phyloP scores from a whole-genome alignment of 1,140 invertebrate species.

The Fopius arisanus region DNA sequence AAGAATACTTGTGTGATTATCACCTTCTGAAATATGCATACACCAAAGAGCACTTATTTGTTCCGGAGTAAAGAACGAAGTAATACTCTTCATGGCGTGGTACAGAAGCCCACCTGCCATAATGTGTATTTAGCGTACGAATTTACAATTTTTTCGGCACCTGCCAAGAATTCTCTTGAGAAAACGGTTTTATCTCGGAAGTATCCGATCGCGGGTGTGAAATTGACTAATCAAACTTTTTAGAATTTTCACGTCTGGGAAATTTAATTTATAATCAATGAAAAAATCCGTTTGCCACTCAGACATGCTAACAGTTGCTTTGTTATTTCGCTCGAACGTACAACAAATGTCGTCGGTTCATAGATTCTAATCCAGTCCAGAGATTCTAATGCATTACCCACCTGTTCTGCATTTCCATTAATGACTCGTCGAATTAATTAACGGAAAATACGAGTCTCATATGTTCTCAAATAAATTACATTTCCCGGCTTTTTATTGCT shows the following conservation, averaged over 20 bases:
- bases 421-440: background rate
- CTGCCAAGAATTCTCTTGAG: background rate
- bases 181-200: background rate
- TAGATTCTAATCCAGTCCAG: too few relatives aligned
- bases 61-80: background rate
- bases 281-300: too few relatives aligned
- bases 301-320: background rate
- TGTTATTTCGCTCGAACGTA: background rate
- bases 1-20: background rate
- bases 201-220: background rate
- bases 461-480: background rate
- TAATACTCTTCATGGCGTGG: background rate
- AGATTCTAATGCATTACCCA: background rate
- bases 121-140: slow-evolving; percentile 19
- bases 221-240: too few relatives aligned
- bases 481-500: background rate
- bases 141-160: slow-evolving; percentile 28
- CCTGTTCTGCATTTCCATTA: background rate
- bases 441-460: background rate
- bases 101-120: slow-evolving; percentile 16
- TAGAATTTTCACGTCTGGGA: too few relatives aligned
- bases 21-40: background rate
- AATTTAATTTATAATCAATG: too few relatives aligned
- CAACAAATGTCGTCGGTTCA: background rate
- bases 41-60: slow-evolving; percentile 5